These are phyloP conservation scores for Petrocephalus sullivani DNA, from an alignment of 2,797 vertebrate species.

Conservation along the genomic window DNA sequence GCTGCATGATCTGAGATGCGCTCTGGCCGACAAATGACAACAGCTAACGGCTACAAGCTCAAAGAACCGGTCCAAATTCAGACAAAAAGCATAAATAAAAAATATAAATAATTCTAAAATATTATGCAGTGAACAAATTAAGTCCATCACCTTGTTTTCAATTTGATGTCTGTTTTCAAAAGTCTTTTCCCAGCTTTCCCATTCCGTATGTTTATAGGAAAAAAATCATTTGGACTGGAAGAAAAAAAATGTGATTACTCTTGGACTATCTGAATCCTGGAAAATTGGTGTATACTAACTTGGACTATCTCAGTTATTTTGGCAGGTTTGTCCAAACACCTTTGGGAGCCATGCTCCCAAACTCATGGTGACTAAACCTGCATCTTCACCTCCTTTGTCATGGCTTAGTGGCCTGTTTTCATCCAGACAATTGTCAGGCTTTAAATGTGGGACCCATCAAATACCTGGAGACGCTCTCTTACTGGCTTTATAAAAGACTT, in stretches of 20 bases:
- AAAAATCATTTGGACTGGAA: background rate
- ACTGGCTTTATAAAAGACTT: background rate
- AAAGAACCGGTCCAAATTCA: background rate
- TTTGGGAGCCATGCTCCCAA: background rate
- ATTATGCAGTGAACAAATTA: background rate
- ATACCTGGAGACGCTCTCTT: background rate
- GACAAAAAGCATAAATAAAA: background rate
- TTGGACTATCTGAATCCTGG: background rate
- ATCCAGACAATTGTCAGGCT: background rate
- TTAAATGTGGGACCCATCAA: background rate
- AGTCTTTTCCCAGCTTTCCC: background rate
- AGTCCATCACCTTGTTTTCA: background rate
- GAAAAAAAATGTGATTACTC: too few species aligned
- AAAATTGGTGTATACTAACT: background rate
- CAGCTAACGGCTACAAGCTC: background rate
- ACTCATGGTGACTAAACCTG: background rate
- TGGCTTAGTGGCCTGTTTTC: background rate
- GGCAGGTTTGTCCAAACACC: background rate
- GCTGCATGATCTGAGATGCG: background rate
- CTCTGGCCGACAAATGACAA: background rate
- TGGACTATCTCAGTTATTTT: background rate
- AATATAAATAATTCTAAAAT: background rate
- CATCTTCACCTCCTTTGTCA: background rate
- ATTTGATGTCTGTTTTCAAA: background rate
- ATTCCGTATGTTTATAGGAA: background rate